These are phyloP conservation scores for Corydoras sp. DNA, from an alignment of 2,113 vertebrate genomes.

Conservation along the genomic window DNA sequence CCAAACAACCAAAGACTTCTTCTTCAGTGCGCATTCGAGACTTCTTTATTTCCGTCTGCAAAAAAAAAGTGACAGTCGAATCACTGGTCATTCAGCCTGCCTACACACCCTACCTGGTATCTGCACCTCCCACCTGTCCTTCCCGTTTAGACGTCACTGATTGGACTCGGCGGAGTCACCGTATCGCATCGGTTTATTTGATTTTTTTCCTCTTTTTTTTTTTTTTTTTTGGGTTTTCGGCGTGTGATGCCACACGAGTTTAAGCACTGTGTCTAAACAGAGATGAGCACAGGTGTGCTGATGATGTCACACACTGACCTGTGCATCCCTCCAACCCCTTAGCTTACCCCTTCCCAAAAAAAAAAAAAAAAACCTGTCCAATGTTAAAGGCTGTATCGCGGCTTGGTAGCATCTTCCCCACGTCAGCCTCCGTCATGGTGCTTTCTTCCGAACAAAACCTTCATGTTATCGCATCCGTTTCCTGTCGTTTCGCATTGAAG, in stretches of 20 bases:
- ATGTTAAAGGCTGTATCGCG: constrained; percentile 56
- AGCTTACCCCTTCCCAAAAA: constrained; percentile 35
- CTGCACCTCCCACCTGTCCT: constrained; percentile 54
- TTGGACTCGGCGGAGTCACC: constrained; percentile 61
- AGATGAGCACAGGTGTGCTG: constrained; percentile 58
- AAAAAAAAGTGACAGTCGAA: constrained; percentile 55
- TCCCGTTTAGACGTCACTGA: constrained; percentile 68
- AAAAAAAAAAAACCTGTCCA: constrained; percentile 56
- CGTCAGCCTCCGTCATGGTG: constrained; percentile 75
- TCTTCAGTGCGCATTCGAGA: constrained; percentile 83
- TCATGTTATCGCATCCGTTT: constrained; percentile 59
- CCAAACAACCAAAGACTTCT: constrained; percentile 97
- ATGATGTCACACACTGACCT: constrained; percentile 61
- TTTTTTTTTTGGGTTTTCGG: constrained; percentile 41
- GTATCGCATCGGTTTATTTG: background rate
- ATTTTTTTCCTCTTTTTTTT: constrained; percentile 24
- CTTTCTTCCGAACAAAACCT: constrained; percentile 84
- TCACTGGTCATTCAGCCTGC: constrained; percentile 76
- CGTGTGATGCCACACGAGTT: constrained; percentile 49
- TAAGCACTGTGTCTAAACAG: constrained; percentile 54
- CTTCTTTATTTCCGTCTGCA: constrained; percentile 83
- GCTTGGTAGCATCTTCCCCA: constrained; percentile 66
- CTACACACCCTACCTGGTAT: constrained; percentile 47
- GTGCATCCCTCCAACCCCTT: constrained; percentile 62
- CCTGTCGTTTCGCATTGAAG: constrained; percentile 17